Evolutionary conservation across 2,797 vertebrate species (phyloP).

Genomic region (Delichon dasypus): DNA sequence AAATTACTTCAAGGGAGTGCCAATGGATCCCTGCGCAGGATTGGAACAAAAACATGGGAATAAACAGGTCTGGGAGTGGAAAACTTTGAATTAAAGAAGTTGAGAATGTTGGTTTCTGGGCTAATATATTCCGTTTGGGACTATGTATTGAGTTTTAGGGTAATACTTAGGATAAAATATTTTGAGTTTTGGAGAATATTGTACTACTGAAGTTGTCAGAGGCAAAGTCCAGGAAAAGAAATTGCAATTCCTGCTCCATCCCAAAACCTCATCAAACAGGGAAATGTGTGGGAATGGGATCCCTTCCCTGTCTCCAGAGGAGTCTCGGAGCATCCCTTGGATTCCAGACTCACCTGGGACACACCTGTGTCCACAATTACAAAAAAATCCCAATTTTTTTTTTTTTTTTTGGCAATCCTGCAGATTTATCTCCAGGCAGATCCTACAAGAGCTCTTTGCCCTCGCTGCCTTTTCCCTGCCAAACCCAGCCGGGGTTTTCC

Average conservation of each 20-base stretch:
- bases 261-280: not conserved
- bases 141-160: not conserved
- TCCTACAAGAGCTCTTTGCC: not conserved
- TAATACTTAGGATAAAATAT: no score
- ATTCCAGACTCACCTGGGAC: not conserved
- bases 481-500: not conserved
- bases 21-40: not conserved
- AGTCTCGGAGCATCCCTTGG: not conserved
- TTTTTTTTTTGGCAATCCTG: not conserved
- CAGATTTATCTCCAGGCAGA: not conserved
- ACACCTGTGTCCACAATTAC: accelerated
- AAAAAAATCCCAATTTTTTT: accelerated
- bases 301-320: not conserved
- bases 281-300: not conserved
- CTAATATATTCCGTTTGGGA: not conserved
- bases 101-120: not conserved
- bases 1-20: not conserved
- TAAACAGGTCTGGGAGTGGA: not conserved
- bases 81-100: not conserved
- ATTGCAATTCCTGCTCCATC: not conserved
- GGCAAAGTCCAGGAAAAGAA: not conserved
- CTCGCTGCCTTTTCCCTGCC: not conserved
- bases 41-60: not conserved
- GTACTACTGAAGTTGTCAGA: not conserved
- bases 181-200: accelerated